A percentile compares a stretch with the other conserved stretches of the same genome.
Conservation (phyloP, 2,113 vertebrate genomes). For the Danionella cerebrum region DNA sequence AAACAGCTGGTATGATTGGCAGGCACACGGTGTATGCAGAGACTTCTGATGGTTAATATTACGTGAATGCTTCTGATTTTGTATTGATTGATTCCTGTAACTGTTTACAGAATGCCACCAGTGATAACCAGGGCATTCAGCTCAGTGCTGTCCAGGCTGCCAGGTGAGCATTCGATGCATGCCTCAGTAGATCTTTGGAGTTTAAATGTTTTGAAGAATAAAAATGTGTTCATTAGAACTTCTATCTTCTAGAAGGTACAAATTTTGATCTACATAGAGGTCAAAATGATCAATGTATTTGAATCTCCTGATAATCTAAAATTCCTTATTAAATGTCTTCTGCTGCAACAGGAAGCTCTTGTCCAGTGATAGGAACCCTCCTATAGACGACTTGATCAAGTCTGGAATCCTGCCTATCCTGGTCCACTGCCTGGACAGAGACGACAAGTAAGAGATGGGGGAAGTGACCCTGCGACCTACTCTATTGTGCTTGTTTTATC, state of each 20-base stretch:
- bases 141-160: conserved; percentile 96
- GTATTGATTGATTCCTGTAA: not conserved
- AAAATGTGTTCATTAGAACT: too few relatives aligned
- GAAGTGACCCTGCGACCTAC: not conserved
- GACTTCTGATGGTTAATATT: too few relatives aligned
- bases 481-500: too few relatives aligned
- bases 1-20: too few relatives aligned
- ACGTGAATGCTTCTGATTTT: too few relatives aligned
- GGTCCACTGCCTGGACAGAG: conserved; percentile 97
- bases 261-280: too few relatives aligned
- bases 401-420: conserved; percentile 98
- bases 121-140: conserved; percentile 97
- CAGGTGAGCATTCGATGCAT: conserved; percentile 81
- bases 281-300: too few relatives aligned
- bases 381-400: conserved; percentile 96
- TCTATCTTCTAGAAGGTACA: too few relatives aligned
- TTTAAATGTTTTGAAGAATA: too few relatives aligned
- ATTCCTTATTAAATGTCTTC: conserved; percentile 8
- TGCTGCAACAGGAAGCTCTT: conserved; percentile 80
- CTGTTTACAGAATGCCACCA: conserved; percentile 86
- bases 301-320: too few relatives aligned
- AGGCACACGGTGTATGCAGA: too few relatives aligned
- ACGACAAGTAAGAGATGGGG: conserved; percentile 85
- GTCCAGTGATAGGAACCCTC: conserved; percentile 97
- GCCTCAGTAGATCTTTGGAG: too few relatives aligned